A percentile compares a stretch with the other conserved stretches of the same genome.
Evolutionary conservation across 2,888 invertebrate species (phyloP).

Genomic region (Chloroclysta siterata): DNA sequence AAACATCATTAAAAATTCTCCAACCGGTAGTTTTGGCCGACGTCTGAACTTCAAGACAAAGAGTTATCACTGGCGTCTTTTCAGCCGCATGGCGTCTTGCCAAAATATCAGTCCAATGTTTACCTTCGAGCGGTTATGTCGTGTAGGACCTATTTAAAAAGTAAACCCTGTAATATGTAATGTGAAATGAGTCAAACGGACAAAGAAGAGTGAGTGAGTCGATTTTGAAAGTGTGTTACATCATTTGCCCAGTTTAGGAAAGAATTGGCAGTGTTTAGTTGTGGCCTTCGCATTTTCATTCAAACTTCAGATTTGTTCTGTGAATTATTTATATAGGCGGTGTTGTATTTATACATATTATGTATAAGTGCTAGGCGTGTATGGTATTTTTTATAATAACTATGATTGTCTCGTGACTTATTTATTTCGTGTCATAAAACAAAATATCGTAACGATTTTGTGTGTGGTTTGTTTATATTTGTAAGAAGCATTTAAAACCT

Average conservation of each 20-base stretch:
- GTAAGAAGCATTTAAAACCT: too few species aligned
- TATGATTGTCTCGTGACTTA: not conserved
- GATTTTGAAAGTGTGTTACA: conserved; percentile 2
- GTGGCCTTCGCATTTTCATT: conserved; percentile 23
- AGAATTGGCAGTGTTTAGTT: conserved; percentile 19
- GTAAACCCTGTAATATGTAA: conserved; percentile 12
- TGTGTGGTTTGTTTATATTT: too few species aligned
- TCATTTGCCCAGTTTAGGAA: not conserved
- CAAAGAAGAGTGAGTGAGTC: conserved; percentile 37
- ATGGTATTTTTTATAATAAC: conserved; percentile 13
- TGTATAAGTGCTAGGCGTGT: conserved; percentile 14
- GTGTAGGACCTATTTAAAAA: conserved; percentile 27
- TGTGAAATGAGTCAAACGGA: conserved; percentile 32
- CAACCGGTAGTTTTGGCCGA: not conserved
- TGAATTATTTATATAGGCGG: conserved; percentile 20
- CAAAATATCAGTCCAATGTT: conserved; percentile 67
- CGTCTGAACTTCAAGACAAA: conserved; percentile 35
- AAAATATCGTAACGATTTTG: too few species aligned
- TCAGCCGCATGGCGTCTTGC: conserved; percentile 58
- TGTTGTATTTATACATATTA: conserved; percentile 23
- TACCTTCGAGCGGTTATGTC: conserved; percentile 49
- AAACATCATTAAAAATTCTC: not conserved
- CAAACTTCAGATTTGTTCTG: conserved; percentile 1
- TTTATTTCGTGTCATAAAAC: too few species aligned
- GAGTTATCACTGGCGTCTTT: conserved; percentile 34